Conservation (phyloP, 1,140 invertebrate species). For the Steinernema feltiae region DNA sequence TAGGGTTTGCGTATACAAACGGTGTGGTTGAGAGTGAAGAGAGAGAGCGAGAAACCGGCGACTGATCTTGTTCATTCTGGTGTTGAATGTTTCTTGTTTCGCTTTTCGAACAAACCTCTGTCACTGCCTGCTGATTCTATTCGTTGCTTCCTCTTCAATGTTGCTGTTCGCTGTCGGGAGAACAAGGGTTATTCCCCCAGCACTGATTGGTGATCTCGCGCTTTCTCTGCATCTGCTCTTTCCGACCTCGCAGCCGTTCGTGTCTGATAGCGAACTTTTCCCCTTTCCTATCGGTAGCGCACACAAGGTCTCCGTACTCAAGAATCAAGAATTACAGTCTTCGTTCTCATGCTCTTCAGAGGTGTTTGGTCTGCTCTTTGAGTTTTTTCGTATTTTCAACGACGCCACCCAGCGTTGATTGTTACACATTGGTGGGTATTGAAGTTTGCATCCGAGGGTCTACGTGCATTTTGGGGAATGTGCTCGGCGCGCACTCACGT, state of each 20-base stretch:
- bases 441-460: not conserved
- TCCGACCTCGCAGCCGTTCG: not conserved
- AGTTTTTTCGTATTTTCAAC: not conserved
- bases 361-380: not conserved
- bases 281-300: no score
- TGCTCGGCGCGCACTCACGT: not conserved
- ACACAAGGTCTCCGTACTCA: not conserved
- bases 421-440: not conserved
- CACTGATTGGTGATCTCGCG: not conserved
- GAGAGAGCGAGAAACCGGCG: not conserved
- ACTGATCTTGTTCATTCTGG: not conserved
- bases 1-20: not conserved
- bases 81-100: not conserved
- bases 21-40: not conserved
- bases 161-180: not conserved
- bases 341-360: not conserved
- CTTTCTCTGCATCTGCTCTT: not conserved
- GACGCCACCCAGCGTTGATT: not conserved
- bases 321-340: not conserved
- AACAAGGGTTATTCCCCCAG: not conserved
- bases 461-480: conserved; percentile 5
- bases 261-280: not conserved
- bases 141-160: not conserved
- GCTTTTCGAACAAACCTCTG: not conserved
- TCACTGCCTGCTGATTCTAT: not conserved